Conservation (phyloP, 2,888 invertebrate genomes). For the Anorthoa munda region DNA sequence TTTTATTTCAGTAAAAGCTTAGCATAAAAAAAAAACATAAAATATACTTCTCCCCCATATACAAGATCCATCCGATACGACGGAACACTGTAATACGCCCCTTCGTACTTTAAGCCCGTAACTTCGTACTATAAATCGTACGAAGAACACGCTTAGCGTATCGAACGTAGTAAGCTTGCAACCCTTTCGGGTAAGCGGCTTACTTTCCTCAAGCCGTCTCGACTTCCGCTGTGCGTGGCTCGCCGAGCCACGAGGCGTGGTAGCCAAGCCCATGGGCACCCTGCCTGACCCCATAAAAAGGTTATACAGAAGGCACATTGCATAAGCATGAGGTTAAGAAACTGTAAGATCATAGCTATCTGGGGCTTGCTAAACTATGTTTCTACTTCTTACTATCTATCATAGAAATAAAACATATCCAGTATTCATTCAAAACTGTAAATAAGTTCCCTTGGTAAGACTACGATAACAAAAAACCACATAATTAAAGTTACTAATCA, state of each 20-base stretch:
- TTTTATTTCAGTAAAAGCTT: slow-evolving; percentile 24
- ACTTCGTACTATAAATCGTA: slow-evolving; percentile 55
- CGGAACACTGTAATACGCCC: slow-evolving; percentile 45
- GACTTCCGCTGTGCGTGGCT: slow-evolving; percentile 64
- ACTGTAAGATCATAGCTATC: neutral
- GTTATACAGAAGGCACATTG: slow-evolving; percentile 42
- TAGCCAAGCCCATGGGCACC: slow-evolving; percentile 63
- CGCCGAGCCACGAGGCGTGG: slow-evolving; percentile 73
- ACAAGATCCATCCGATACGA: slow-evolving; percentile 42
- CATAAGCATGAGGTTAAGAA: neutral
- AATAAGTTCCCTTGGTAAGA: neutral
- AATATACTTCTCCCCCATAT: slow-evolving; percentile 22
- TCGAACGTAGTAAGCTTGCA: slow-evolving; percentile 57
- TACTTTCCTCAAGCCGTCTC: slow-evolving; percentile 57
- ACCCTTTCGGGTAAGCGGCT: slow-evolving; percentile 73
- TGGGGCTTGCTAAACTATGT: neutral
- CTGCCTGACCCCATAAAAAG: slow-evolving; percentile 46
- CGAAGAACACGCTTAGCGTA: slow-evolving; percentile 55
- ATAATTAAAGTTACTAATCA: slow-evolving; percentile 2
- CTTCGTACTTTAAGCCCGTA: slow-evolving; percentile 37
- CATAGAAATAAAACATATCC: neutral
- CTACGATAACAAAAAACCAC: neutral
- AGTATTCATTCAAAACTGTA: neutral
- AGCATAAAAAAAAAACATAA: slow-evolving; percentile 11
- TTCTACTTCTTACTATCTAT: neutral